A percentile compares a stretch with the other conserved stretches of the same genome.
Evolutionary conservation across 1,140 invertebrate genomes (phyloP).

Genomic region (Drosophila melanica): DNA sequence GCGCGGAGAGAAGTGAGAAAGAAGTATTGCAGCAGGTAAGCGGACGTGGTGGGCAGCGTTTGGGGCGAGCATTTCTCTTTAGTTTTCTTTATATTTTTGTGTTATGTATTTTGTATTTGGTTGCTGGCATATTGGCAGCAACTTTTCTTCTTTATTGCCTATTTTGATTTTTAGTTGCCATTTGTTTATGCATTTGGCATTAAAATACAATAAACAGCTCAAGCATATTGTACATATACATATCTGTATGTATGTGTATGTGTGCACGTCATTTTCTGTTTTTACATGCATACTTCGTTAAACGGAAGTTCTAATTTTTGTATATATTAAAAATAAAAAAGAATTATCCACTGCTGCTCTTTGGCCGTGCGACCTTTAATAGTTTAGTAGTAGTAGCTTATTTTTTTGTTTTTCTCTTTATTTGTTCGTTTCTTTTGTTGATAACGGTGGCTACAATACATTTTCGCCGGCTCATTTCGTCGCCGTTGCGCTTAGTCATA

Average conservation of each 20-base stretch:
- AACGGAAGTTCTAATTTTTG: conserved; percentile 28
- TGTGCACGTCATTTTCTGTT: conserved; percentile 21
- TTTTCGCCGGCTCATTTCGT: conserved; percentile 25
- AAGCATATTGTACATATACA: conserved; percentile 42
- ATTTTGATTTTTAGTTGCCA: conserved; percentile 32
- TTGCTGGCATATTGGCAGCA: conserved; percentile 23
- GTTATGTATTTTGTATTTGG: conserved; percentile 20
- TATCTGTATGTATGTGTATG: conserved; percentile 19
- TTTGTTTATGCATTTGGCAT: conserved; percentile 40
- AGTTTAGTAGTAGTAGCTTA: conserved; percentile 18
- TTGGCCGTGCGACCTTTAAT: conserved; percentile 14
- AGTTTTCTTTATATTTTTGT: conserved; percentile 39
- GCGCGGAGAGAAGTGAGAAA: conserved; percentile 50
- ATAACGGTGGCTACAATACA: conserved; percentile 5
- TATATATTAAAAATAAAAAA: conserved; percentile 6
- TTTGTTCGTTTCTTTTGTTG: conserved; percentile 25
- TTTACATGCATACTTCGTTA: conserved; percentile 1
- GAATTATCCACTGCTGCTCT: not conserved
- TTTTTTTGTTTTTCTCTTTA: conserved; percentile 7
- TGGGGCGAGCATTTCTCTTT: conserved; percentile 45
- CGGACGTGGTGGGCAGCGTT: conserved; percentile 53
- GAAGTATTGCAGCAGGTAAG: conserved; percentile 75
- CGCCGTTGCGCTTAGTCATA: conserved; percentile 40
- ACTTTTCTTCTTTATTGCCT: not conserved
- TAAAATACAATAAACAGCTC: conserved; percentile 18